A percentile compares a stretch with the other conserved stretches of the same genome.
Evolutionary conservation across 2,888 invertebrate genomes (phyloP).

Genomic region (Melipona bicolor): DNA sequence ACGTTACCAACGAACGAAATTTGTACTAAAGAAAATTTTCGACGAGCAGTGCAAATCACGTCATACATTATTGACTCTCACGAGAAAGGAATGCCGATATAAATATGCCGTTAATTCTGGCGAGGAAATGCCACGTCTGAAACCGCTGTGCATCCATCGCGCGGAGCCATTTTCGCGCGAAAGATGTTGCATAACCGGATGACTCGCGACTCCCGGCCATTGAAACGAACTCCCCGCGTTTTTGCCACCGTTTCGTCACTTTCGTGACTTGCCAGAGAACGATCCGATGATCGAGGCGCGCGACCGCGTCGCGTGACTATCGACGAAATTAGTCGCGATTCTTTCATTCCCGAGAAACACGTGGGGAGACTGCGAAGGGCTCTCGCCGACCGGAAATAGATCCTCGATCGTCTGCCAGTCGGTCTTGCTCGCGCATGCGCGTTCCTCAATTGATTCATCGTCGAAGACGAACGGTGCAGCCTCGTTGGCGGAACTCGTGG

Average conservation of each 20-base stretch:
- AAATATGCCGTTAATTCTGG: not conserved
- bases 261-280: not conserved
- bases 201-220: conserved; percentile 30
- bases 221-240: conserved; percentile 11
- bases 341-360: not conserved
- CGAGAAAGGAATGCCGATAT: not conserved
- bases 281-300: conserved; percentile 13
- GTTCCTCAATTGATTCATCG: conserved; percentile 16
- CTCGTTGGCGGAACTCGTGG: not conserved
- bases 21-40: not conserved
- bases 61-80: not conserved
- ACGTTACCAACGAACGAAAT: not conserved
- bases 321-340: conserved; percentile 26
- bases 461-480: not conserved
- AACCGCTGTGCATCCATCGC: not conserved
- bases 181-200: conserved; percentile 41
- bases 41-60: not conserved
- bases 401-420: conserved; percentile 13
- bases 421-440: conserved; percentile 16
- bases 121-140: not conserved
- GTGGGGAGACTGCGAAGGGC: not conserved
- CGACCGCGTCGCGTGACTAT: not conserved
- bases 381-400: conserved; percentile 16
- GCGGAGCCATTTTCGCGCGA: not conserved
- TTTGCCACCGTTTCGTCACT: not conserved